Base-by-base conservation (phyloP, 2,888 invertebrate genomes). In the Crioceris asparagi region DNA sequence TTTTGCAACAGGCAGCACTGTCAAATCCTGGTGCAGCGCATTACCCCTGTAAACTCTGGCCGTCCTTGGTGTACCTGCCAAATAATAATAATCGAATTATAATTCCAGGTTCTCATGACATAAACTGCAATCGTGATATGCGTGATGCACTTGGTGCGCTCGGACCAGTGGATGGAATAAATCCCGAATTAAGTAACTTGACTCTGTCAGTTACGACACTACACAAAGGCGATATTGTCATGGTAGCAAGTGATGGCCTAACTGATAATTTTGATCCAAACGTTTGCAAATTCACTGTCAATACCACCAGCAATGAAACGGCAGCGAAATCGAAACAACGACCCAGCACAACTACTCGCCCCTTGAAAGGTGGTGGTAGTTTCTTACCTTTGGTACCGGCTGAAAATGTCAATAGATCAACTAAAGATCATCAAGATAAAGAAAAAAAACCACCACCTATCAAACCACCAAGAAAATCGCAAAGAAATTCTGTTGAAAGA, bases 231-330 rank as follows among this genome's bases (percentile, higher is more conserved):
- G 90, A 91, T 57, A 78, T 91, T 42, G 80, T 91, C 17, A 83
- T 88, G 60, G 70, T 91, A 11, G 87, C 88, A 1, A 85, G 84
- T n/a, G 90, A 91, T 56, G 90, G 90, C 5, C 75, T 91, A 19
- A 85, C 86, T 4, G 90, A 91, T 59, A 91, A 91, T 61, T 86
- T 88, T 53, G 90, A 91, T 65, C 90, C 90, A 1, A 88, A 90
- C 18, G 88, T 91, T 38, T 88, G 88, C 17, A 85, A 84, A 64
- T 85, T 88, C 56, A 84, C 87, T 4, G 71, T 75, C 3, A 62
- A 59, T 39, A 3, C 12, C n/a, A 45, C 52, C 4, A 51, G 49
- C 57, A n/a, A n/a, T n/a, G n/a, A n/a, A n/a, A 29, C 29, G 11
- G 46, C 52, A 3, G 51, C 48, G 57, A 29, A 62, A 57, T 32